phyloP scores from a whole-genome alignment of 2,797 vertebrate genomes.

The Mycteria americana region DNA sequence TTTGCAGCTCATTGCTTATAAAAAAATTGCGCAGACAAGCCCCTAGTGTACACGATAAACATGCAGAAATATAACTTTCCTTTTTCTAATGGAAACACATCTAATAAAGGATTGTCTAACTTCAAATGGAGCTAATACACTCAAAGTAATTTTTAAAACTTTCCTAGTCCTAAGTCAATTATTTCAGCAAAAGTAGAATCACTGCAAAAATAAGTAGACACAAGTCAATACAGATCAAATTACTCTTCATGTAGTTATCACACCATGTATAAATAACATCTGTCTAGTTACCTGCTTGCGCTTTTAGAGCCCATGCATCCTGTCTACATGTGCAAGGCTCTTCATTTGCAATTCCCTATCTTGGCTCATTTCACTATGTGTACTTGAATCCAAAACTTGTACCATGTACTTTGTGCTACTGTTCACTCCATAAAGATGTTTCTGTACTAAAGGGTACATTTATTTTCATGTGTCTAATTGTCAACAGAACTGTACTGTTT shows the following conservation, averaged over 20 bases:
- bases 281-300: neutral
- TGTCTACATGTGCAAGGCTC: neutral
- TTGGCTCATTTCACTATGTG: neutral
- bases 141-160: neutral
- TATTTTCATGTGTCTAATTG: neutral
- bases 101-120: neutral
- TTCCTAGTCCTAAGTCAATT: neutral
- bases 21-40: slow-evolving; percentile 18
- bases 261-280: neutral
- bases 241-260: neutral
- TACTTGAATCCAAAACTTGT: neutral
- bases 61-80: neutral
- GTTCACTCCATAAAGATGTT: neutral
- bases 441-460: neutral
- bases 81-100: neutral
- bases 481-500: neutral
- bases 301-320: neutral
- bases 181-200: neutral
- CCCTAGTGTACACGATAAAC: neutral
- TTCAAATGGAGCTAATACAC: neutral
- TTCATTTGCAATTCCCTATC: neutral
- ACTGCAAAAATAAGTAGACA: neutral
- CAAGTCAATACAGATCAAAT: neutral
- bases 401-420: neutral
- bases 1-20: slow-evolving; percentile 21